Base-by-base conservation (phyloP, 1,140 invertebrate genomes). In the Chionoecetes opilio region DNA sequence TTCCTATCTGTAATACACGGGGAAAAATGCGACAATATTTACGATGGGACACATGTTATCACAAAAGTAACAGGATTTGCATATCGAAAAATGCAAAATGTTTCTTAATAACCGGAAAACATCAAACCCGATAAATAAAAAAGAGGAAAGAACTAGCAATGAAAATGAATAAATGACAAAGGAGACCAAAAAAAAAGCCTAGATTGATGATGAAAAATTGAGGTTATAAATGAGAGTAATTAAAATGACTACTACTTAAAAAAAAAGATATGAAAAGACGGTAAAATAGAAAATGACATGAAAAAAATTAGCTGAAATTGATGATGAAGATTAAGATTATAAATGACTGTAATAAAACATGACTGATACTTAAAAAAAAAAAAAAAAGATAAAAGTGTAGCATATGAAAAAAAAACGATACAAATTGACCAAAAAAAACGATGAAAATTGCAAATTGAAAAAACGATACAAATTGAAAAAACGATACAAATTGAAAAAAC, bases 11-110 rank as follows among this genome's bases (percentile, higher is more conserved):
- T 26, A 75, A 75, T 75, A 75, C 63, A 75, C n/a, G 63, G 63
- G n/a, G 21, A 75, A 75, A 75, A 75, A 75, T 75, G 63, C 63
- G 26, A 75, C 21, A 26, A 75, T n/a, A 75, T 75, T 75, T 75
- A 75, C 63, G 63, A 75, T 75, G 63, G 21, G 21, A n/a, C n/a
- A n/a, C 63, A n/a, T 26, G 63, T 75, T 75, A 75, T 75, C 63
- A 75, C 63, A 26, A 75, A 75, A 75, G 63, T 75, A 75, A 75
- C 63, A 75, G 63, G 63, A 75, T 75, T 75, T 75, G 63, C 63
- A 75, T 75, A 75, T 75, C 63, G 63, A 75, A 75, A 75, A 75
- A 75, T 75, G 63, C 63, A 75, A 75, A 75, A n/a, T 26, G 63
- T 75, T 75, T 75, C 63, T 75, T 75, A 75, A 75, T 75, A 75